These are phyloP conservation scores for Aspidapion aeneum DNA, from an alignment of 2,888 invertebrate genomes.

Conservation along the genomic window DNA sequence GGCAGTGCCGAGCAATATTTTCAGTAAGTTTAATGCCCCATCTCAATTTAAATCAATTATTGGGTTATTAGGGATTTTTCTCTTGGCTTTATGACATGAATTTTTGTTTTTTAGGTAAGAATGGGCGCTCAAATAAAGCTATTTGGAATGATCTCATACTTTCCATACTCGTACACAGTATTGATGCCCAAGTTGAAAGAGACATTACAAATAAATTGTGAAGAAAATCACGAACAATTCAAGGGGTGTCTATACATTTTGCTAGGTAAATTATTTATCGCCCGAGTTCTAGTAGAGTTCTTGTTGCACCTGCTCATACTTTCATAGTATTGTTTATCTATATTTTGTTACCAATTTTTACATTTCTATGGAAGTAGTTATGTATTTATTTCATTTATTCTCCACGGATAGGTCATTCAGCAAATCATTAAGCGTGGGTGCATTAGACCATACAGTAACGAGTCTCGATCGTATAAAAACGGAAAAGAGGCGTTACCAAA, in stretches of 20 bases:
- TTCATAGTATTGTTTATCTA: no score
- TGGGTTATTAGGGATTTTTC: background rate
- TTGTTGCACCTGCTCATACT: no score
- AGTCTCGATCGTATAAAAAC: no score
- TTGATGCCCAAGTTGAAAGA: slow-evolving; percentile 61
- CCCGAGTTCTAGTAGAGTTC: no score
- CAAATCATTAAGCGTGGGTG: no score
- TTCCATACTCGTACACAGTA: slow-evolving; percentile 66
- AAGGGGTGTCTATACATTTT: slow-evolving; percentile 79
- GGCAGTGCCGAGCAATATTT: no score
- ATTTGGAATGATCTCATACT: slow-evolving; percentile 58
- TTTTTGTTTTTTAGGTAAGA: slow-evolving; percentile 52
- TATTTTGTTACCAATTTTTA: no score
- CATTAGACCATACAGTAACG: no score
- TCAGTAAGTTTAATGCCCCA: no score
- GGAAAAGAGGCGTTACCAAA: no score
- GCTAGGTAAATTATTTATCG: slow-evolving; percentile 38
- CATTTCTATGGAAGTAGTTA: background rate
- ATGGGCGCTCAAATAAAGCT: slow-evolving; percentile 64
- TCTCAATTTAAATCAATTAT: no score
- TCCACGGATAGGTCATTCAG: no score
- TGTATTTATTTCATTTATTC: background rate
- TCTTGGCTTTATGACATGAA: background rate
- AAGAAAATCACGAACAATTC: slow-evolving; percentile 62
- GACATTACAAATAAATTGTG: slow-evolving; percentile 58